These are phyloP conservation scores for Lathamus discolor DNA, from an alignment of 2,113 vertebrate genomes.

Conservation along the genomic window DNA sequence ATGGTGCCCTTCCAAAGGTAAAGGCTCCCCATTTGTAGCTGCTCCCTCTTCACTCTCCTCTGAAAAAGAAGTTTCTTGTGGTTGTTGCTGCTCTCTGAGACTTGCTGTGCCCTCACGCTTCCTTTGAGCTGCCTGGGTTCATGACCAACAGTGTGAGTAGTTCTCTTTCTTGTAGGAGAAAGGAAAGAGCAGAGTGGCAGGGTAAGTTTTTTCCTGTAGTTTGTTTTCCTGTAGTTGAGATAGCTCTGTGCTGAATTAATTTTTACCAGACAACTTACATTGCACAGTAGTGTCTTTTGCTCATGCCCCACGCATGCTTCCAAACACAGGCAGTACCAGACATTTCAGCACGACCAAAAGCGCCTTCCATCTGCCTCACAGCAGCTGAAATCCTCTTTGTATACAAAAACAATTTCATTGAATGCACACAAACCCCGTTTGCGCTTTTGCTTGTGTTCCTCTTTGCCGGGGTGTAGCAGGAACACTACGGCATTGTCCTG, in stretches of 20 bases:
- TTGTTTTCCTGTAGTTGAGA: neutral
- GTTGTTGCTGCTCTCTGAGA: neutral
- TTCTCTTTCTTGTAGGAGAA: neutral
- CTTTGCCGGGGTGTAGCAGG: neutral
- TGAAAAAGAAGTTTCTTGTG: neutral
- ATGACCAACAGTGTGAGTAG: neutral
- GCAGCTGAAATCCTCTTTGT: constrained; percentile 43
- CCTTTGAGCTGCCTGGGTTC: neutral
- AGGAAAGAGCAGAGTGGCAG: neutral
- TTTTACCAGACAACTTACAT: neutral
- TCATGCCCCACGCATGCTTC: neutral
- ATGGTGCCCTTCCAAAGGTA: fast-evolving
- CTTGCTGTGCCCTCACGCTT: neutral
- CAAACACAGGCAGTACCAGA: constrained; percentile 1
- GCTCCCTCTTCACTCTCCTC: neutral
- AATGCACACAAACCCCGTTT: neutral
- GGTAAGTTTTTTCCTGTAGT: neutral
- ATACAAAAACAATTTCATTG: neutral
- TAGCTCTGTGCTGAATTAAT: neutral
- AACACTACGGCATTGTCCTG: neutral
- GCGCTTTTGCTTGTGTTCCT: neutral
- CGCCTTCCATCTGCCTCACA: constrained; percentile 25
- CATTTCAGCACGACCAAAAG: constrained; percentile 11
- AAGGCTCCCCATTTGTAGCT: neutral
- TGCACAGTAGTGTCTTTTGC: constrained; percentile 35